A percentile compares a stretch with the other conserved stretches of the same genome.
phyloP scores from a whole-genome alignment of 2,113 vertebrate genomes.

The Chionomys nivalis region DNA sequence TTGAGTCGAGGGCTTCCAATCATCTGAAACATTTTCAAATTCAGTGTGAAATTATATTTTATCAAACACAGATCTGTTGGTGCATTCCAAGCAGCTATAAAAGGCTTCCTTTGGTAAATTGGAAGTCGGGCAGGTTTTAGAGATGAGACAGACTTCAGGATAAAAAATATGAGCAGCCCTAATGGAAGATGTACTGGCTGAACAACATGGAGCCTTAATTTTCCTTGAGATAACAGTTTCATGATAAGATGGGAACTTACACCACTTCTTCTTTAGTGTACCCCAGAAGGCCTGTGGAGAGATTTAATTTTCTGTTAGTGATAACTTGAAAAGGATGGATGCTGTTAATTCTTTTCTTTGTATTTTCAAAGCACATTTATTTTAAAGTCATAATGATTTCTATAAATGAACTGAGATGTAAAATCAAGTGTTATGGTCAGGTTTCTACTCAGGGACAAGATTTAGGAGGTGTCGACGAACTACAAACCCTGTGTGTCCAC shows the following conservation, averaged over 20 bases:
- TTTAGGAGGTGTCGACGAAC: background rate
- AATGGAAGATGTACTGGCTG: slow-evolving; percentile 50
- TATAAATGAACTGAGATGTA: background rate
- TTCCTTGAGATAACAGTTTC: slow-evolving; percentile 81
- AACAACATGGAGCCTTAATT: background rate
- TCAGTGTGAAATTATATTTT: slow-evolving; percentile 85
- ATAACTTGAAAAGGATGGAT: background rate
- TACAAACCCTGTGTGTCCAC: background rate
- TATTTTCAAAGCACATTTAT: background rate
- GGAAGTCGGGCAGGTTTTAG: slow-evolving; percentile 87
- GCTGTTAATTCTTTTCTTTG: background rate
- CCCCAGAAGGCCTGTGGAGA: slow-evolving; percentile 44
- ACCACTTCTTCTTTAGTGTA: background rate
- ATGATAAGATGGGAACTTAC: slow-evolving; percentile 70
- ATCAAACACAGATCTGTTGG: slow-evolving; percentile 86
- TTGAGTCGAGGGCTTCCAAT: slow-evolving; percentile 87
- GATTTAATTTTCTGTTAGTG: slow-evolving; percentile 50
- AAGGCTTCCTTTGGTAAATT: slow-evolving; percentile 87
- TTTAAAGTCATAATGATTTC: slow-evolving; percentile 7
- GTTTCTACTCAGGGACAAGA: background rate
- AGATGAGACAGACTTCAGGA: slow-evolving; percentile 81
- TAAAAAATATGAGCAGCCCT: slow-evolving; percentile 80
- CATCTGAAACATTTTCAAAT: slow-evolving; percentile 87
- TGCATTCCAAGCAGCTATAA: slow-evolving; percentile 90
- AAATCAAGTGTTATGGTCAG: background rate